These are phyloP conservation scores for Tamandua tetradactyla DNA, from an alignment of 2,797 vertebrate genomes.

Conservation along the genomic window DNA sequence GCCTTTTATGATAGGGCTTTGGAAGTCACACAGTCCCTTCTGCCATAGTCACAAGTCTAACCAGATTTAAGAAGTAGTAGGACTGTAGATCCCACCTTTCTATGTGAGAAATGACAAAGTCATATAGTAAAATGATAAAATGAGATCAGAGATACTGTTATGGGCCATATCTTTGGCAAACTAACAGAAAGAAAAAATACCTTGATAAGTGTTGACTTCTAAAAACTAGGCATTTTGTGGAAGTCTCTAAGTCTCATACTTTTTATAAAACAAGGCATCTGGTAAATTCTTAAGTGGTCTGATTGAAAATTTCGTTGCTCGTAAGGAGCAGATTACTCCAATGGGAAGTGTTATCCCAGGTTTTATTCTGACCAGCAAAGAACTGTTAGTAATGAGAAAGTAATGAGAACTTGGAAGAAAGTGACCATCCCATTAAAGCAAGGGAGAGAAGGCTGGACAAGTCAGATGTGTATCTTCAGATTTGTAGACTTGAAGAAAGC, in stretches of 20 bases:
- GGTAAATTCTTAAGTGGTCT: not conserved
- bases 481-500: not conserved
- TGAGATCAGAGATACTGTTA: not conserved
- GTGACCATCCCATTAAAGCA: not conserved
- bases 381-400: not conserved
- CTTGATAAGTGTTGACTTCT: not conserved
- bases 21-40: not conserved
- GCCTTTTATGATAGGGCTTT: not conserved
- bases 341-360: not conserved
- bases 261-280: conserved; percentile 15
- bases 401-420: not conserved
- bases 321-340: not conserved
- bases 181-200: not conserved
- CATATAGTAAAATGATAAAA: not conserved
- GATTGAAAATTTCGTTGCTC: not conserved
- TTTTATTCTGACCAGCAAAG: not conserved
- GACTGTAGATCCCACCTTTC: not conserved
- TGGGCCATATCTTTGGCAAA: not conserved
- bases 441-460: not conserved
- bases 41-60: not conserved
- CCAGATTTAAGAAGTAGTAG: not conserved
- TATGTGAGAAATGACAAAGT: not conserved
- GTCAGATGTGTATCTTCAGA: not conserved
- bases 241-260: not conserved
- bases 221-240: not conserved